Conservation (phyloP, 2,797 vertebrate genomes). For the Cossypha polioptera region DNA sequence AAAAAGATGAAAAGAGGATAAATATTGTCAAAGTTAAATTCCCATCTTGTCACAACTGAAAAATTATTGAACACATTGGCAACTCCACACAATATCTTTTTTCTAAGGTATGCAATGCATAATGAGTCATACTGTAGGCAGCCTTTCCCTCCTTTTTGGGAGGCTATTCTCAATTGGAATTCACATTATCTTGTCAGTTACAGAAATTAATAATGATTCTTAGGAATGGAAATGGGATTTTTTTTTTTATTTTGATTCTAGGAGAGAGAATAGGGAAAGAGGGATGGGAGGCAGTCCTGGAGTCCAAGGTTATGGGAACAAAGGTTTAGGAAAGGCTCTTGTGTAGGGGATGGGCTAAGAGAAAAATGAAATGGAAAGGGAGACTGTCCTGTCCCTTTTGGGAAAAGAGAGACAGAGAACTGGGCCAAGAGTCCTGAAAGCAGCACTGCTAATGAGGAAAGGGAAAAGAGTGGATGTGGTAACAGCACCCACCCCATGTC, state of each 20-base stretch:
- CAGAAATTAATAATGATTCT: not conserved
- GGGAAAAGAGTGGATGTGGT: not conserved
- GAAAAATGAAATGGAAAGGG: not conserved
- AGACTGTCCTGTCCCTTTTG: not conserved
- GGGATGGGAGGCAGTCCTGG: not conserved
- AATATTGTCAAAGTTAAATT: not conserved
- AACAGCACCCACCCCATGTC: not conserved
- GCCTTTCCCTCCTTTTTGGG: not conserved
- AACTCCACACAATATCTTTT: not conserved
- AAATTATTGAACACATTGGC: not conserved
- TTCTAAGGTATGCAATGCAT: not conserved
- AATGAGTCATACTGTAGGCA: not conserved
- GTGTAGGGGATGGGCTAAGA: not conserved
- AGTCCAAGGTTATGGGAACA: not conserved
- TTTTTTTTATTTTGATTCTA: not conserved
- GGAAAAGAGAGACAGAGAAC: not conserved
- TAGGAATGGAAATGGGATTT: not conserved
- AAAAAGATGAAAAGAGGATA: not conserved
- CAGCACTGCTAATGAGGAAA: not conserved
- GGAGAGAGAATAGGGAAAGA: not conserved
- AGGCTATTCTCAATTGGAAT: not conserved
- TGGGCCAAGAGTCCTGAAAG: not conserved
- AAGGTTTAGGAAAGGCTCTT: not conserved
- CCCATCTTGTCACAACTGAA: not conserved
- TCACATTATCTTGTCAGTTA: not conserved